Percentiles rank a stretch among this genome's conserved stretches.
Evolutionary conservation across 30 jellyfish, hydroid and myxozoan species (phyloP).

Genomic region (Catostylus mosaicus): DNA sequence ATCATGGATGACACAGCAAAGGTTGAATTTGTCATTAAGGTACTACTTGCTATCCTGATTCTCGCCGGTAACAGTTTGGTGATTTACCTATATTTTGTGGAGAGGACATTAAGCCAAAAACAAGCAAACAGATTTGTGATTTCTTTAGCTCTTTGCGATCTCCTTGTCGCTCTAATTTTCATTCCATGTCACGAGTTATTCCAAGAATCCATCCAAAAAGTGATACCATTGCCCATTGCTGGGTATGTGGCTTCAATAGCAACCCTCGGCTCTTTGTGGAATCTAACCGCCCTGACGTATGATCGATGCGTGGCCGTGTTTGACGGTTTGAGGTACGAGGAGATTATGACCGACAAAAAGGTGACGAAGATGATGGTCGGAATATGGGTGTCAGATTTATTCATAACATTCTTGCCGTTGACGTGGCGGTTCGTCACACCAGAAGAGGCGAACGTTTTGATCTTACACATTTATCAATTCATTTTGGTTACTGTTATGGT

Average conservation of each 20-base stretch:
- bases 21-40: neutral
- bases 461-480: slow-evolving; percentile 39
- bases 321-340: slow-evolving; percentile 51
- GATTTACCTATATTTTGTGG: slow-evolving; percentile 50
- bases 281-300: slow-evolving; percentile 62
- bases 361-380: slow-evolving; percentile 20
- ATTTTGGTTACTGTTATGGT: slow-evolving; percentile 18
- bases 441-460: neutral
- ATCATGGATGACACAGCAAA: slow-evolving; percentile 31
- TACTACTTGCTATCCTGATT: slow-evolving; percentile 20
- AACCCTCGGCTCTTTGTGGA: slow-evolving; percentile 55
- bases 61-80: slow-evolving; percentile 58
- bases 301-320: slow-evolving; percentile 67
- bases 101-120: slow-evolving; percentile 25
- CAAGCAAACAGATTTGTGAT: slow-evolving; percentile 54
- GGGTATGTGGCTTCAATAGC: slow-evolving; percentile 64
- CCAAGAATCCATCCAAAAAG: slow-evolving; percentile 29
- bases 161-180: slow-evolving; percentile 50
- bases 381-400: slow-evolving; percentile 29
- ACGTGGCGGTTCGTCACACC: slow-evolving; percentile 36
- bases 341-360: slow-evolving; percentile 30
- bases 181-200: slow-evolving; percentile 65
- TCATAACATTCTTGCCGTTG: slow-evolving; percentile 49
- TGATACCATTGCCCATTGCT: slow-evolving; percentile 18
- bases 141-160: slow-evolving; percentile 61